A percentile compares a stretch with the other conserved stretches of the same genome.
phyloP scores from a whole-genome alignment of 2,113 vertebrate species.

The Melanerpes formicivorus region DNA sequence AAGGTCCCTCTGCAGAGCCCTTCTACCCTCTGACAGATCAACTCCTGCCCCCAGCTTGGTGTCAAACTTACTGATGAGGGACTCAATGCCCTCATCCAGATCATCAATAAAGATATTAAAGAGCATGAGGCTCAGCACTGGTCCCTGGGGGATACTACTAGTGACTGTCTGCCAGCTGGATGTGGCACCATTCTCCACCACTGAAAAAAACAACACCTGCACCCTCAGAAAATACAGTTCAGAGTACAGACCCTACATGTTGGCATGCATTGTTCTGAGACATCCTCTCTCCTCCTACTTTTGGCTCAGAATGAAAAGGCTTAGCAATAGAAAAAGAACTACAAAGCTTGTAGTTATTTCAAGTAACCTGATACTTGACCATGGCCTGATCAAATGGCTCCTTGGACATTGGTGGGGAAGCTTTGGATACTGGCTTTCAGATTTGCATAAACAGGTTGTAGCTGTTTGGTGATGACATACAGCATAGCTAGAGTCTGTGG shows the following conservation, averaged over 20 bases:
- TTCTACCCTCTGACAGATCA: no score
- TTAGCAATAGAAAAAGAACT: conserved; percentile 75
- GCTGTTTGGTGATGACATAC: conserved; percentile 79
- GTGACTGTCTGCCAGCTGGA: no score
- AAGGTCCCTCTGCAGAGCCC: no score
- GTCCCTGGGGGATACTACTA: no score
- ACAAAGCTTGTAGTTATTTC: conserved; percentile 82
- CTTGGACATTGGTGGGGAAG: conserved; percentile 82
- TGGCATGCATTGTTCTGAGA: background rate
- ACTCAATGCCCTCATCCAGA: no score
- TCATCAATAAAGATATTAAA: no score
- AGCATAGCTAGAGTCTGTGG: conserved; percentile 79
- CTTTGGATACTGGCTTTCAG: conserved; percentile 85
- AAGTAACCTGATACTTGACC: conserved; percentile 56
- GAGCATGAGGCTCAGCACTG: no score
- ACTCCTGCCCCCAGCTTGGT: no score
- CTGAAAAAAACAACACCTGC: no score
- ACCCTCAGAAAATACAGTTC: background rate
- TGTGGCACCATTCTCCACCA: no score
- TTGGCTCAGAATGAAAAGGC: conserved; percentile 41
- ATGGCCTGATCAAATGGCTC: conserved; percentile 63
- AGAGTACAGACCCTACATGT: background rate
- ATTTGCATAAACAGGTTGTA: conserved; percentile 73
- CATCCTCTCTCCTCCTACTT: background rate
- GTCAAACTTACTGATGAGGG: no score